Base-by-base conservation (phyloP, 2,797 vertebrate genomes). In the Perodicticus potto region DNA sequence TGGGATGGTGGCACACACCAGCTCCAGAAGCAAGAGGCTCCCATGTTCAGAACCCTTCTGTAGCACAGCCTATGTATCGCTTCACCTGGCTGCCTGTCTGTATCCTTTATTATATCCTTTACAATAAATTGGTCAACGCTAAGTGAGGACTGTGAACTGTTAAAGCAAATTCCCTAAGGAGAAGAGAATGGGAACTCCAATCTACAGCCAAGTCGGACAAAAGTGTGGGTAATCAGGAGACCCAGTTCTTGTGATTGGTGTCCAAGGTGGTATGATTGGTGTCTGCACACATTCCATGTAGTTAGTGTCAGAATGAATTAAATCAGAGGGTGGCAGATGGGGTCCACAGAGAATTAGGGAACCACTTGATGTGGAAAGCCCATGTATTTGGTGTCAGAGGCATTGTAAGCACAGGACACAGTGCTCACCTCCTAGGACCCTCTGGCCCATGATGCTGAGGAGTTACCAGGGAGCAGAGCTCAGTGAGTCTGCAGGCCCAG, bases 401-500 rank as follows among this genome's bases (percentile, higher is more conserved):
- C 45, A 17, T 5, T 45, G 45, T 76, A 29, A n/a, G 73, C 29
- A 49, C 27, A 53, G 45, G 29, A 76, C 9, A 76, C 45, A n/a
- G 29, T 5, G 19, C 29, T 53, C 32, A 19, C 73, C 29, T 49
- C 43, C 32, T 76, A 49, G 43, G 73, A 29, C 10, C 25, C 77
- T 25, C 45, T 76, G 20, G 27, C 37, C 37, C 55, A n/a, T 43
- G 37, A 0, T 19, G 32, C 45, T 5, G 1, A 74, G 61, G 40
- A 45, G 80, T 10, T 69, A 3, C 29, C 10, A 6, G 40, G 32
- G 29, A 67, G 3, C n/a, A 65, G 49, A 65, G 76, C n/a, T 23
- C 0, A 29, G 4, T 3, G 29, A 72, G 55, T 53, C 76, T 19
- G 25, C 7, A n/a, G 8, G 8, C 40, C 19, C 0, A 1, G 49